Conservation (phyloP, 1,140 invertebrate genomes). For the Aleiodes sp. region DNA sequence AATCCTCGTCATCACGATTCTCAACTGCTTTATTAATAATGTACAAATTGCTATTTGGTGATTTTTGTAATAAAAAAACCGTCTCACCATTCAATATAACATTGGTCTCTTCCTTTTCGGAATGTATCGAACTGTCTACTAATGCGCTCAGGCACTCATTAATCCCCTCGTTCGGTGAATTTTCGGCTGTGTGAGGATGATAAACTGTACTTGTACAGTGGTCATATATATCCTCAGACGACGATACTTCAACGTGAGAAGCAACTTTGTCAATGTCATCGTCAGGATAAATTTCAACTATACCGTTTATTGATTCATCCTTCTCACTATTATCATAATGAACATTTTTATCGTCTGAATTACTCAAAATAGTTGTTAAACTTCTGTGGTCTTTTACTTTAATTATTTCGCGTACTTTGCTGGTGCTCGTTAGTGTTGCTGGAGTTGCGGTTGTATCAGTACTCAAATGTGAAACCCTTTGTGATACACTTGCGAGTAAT, state of each 20-base stretch:
- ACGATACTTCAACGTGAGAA: conserved; percentile 53
- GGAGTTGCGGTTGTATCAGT: neutral
- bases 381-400: conserved; percentile 55
- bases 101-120: conserved; percentile 54
- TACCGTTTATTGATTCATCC: conserved; percentile 27
- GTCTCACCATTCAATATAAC: conserved; percentile 63
- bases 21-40: conserved; percentile 63
- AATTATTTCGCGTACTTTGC: conserved; percentile 41
- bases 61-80: conserved; percentile 57
- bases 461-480: conserved; percentile 40
- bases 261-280: conserved; percentile 50
- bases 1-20: conserved; percentile 48
- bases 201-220: conserved; percentile 29
- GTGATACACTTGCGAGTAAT: conserved; percentile 58
- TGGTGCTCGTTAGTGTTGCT: conserved; percentile 10
- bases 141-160: neutral
- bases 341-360: conserved; percentile 26
- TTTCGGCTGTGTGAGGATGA: neutral
- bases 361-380: conserved; percentile 35
- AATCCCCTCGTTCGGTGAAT: conserved; percentile 3
- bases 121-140: conserved; percentile 38
- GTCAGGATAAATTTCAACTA: conserved; percentile 49
- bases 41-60: conserved; percentile 63
- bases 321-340: conserved; percentile 27
- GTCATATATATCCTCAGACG: conserved; percentile 37